Evolutionary conservation across 64 coral and sea anemone genomes (phyloP).

Genomic region (Montipora capricornis): DNA sequence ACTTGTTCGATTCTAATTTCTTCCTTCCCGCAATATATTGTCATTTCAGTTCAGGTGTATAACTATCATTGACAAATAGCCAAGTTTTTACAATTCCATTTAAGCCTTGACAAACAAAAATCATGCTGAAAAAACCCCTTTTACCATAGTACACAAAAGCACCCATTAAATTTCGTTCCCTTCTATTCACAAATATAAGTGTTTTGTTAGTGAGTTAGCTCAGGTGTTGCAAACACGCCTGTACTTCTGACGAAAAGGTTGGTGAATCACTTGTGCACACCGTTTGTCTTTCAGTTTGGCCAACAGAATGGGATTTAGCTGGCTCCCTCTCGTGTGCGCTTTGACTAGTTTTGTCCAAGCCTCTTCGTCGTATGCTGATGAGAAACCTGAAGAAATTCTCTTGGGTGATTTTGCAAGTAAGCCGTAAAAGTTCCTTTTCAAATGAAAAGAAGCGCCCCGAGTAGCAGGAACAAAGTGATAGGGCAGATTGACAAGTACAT

Average conservation of each 20-base stretch:
- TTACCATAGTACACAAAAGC: slow-evolving; percentile 1
- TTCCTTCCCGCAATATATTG: neutral
- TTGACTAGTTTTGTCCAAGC: neutral
- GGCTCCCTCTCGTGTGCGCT: neutral
- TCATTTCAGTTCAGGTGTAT: slow-evolving; percentile 1
- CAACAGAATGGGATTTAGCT: slow-evolving; percentile 42
- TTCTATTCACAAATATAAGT: neutral
- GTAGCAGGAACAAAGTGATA: no score
- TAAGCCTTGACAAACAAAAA: slow-evolving; percentile 3
- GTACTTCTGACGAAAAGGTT: neutral
- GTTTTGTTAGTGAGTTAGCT: neutral
- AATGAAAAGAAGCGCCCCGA: no score
- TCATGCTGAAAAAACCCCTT: slow-evolving; percentile 32
- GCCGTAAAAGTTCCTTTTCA: neutral
- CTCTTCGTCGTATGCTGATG: slow-evolving; percentile 7
- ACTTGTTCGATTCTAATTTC: slow-evolving; percentile 12
- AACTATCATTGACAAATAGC: slow-evolving; percentile 12
- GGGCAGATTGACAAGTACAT: no score
- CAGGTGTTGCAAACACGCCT: slow-evolving; percentile 11
- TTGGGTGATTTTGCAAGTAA: slow-evolving; percentile 3
- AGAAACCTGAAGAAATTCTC: slow-evolving; percentile 2
- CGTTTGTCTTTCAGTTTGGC: slow-evolving; percentile 30
- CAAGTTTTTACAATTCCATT: slow-evolving; percentile 11
- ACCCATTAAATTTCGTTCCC: slow-evolving; percentile 11
- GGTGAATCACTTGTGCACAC: neutral